Evolutionary conservation across 2,113 vertebrate genomes (phyloP).

Genomic region (Saccopteryx bilineata): DNA sequence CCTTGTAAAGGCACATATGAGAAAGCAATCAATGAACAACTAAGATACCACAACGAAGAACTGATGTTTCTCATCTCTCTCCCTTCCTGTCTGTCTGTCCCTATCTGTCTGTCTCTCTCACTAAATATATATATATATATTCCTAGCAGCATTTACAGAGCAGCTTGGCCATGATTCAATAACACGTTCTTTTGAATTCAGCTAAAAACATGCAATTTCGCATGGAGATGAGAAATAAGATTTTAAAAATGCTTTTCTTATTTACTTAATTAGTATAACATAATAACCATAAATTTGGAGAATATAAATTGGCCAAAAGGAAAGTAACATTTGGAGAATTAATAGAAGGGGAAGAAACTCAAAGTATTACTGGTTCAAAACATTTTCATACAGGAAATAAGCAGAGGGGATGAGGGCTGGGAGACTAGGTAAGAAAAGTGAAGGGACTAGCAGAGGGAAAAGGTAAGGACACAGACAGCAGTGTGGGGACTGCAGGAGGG

Average conservation of each 20-base stretch:
- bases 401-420: too few species aligned
- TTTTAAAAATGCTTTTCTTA: slow-evolving; percentile 48
- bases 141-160: slow-evolving; percentile 27
- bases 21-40: too few species aligned
- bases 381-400: not conserved
- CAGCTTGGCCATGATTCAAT: not conserved
- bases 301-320: slow-evolving; percentile 40
- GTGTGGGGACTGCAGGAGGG: too few species aligned
- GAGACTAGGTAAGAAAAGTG: too few species aligned
- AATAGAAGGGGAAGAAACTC: slow-evolving; percentile 28
- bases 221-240: not conserved
- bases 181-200: slow-evolving; percentile 16
- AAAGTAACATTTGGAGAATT: slow-evolving; percentile 26
- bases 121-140: not conserved
- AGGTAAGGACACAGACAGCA: too few species aligned
- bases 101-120: too few species aligned
- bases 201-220: slow-evolving; percentile 39
- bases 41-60: too few species aligned
- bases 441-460: too few species aligned
- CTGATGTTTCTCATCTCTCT: too few species aligned
- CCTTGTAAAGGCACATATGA: too few species aligned
- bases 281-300: slow-evolving; percentile 1
- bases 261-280: slow-evolving; percentile 52
- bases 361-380: slow-evolving; percentile 26
- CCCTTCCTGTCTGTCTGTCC: too few species aligned